Evolutionary conservation across 2,888 invertebrate genomes (phyloP).

Genomic region (Lingula anatina): DNA sequence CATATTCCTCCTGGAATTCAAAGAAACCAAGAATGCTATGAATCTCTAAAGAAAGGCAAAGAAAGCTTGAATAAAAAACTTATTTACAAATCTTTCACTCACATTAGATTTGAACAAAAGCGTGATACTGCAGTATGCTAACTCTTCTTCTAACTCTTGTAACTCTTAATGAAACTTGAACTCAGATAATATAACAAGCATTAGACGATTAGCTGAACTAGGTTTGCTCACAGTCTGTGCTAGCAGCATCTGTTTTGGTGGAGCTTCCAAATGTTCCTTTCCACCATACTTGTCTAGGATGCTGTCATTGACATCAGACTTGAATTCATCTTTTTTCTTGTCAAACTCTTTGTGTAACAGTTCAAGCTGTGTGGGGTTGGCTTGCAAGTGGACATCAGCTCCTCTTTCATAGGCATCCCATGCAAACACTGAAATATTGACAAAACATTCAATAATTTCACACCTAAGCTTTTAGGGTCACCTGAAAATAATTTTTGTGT

Average conservation of each 20-base stretch:
- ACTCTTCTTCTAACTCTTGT: no score
- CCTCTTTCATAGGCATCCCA: slow-evolving; percentile 85
- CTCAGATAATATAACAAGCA: no score
- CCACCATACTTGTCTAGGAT: slow-evolving; percentile 94
- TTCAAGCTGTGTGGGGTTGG: slow-evolving; percentile 96
- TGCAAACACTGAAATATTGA: slow-evolving; percentile 67
- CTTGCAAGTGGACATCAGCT: slow-evolving; percentile 63
- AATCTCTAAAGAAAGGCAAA: no score
- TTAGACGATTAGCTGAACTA: not conserved
- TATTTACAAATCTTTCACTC: not conserved
- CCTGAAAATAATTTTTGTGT: no score
- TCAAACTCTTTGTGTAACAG: slow-evolving; percentile 83
- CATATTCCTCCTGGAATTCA: slow-evolving; percentile 79
- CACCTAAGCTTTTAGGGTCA: no score
- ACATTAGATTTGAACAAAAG: not conserved
- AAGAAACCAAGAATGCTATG: no score
- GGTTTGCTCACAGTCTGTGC: slow-evolving; percentile 69
- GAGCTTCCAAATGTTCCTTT: slow-evolving; percentile 76
- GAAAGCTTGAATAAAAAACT: not conserved
- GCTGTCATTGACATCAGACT: slow-evolving; percentile 73
- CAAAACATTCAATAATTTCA: no score
- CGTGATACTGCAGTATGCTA: no score
- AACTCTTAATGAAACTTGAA: no score
- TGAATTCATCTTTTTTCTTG: slow-evolving; percentile 82
- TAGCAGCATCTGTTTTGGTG: slow-evolving; percentile 79